A percentile compares a stretch with the other conserved stretches of the same genome.
Evolutionary conservation across 1,140 invertebrate genomes (phyloP).

Genomic region (Trypoxylus dichotomus): DNA sequence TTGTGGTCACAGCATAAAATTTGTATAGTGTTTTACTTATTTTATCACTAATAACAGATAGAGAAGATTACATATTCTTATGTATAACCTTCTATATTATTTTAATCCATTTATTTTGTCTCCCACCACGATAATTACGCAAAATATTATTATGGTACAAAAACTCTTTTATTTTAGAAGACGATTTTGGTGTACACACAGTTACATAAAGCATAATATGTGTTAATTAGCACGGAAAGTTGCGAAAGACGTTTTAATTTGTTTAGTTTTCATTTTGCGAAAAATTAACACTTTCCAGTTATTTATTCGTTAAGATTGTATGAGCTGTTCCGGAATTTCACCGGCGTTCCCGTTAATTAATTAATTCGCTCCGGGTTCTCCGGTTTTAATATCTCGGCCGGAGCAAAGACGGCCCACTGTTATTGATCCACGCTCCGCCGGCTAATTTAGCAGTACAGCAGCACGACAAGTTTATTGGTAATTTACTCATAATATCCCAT

Average conservation of each 20-base stretch:
- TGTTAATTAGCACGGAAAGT: not conserved
- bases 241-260: not conserved
- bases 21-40: no score
- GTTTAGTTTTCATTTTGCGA: not conserved
- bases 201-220: not conserved
- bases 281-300: constrained; percentile 4
- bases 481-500: constrained; percentile 47
- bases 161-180: no score
- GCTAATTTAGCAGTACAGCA: constrained; percentile 42
- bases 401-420: not conserved
- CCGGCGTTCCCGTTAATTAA: constrained; percentile 17
- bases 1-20: no score
- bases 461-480: constrained; percentile 47
- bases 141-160: no score
- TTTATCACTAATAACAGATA: no score
- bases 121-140: no score
- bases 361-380: not conserved
- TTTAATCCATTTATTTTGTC: no score
- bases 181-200: no score
- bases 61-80: no score
- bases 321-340: constrained; percentile 3
- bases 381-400: constrained; percentile 10
- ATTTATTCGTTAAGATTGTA: constrained; percentile 11
- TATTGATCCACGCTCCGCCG: constrained; percentile 36
- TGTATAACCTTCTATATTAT: no score